A percentile compares a stretch with the other conserved stretches of the same genome.
Evolutionary conservation across 2,113 vertebrate species (phyloP).

Genomic region (Malaclemys terrapin): DNA sequence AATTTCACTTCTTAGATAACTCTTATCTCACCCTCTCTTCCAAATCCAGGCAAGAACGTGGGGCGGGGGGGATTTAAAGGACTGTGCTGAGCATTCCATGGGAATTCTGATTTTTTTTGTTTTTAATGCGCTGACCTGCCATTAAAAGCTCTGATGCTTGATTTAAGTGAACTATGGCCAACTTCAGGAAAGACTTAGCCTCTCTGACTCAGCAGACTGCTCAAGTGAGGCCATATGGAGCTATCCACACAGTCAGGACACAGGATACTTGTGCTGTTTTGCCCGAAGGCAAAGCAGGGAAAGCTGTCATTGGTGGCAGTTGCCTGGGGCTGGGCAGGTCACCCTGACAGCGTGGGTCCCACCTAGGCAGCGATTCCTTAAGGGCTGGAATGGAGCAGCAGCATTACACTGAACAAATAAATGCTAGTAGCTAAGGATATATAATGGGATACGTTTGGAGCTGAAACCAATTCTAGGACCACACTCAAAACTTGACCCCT

Average conservation of each 20-base stretch:
- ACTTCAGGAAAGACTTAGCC: neutral
- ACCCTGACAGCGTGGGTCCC: neutral
- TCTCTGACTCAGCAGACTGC: neutral
- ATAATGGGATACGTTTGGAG: fast-evolving
- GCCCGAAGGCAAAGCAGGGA: neutral
- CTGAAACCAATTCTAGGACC: neutral
- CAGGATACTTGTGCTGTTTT: neutral
- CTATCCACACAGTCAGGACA: neutral
- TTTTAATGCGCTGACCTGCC: neutral
- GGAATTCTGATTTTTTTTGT: neutral
- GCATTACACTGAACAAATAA: neutral
- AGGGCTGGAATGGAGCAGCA: neutral
- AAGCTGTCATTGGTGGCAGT: neutral
- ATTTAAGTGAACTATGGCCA: neutral
- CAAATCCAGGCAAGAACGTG: neutral
- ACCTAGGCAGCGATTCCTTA: neutral
- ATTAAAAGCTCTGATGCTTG: neutral
- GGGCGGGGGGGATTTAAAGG: neutral
- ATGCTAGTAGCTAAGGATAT: fast-evolving
- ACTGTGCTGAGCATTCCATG: neutral
- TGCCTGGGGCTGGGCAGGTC: neutral
- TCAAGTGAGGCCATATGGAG: neutral
- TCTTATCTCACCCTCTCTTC: neutral
- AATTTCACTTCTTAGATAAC: neutral
- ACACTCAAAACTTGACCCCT: neutral